Percentiles rank a stretch among this genome's conserved stretches.
phyloP scores from a whole-genome alignment of 1,140 invertebrate species.

The Lordiphosa stackelbergi region DNA sequence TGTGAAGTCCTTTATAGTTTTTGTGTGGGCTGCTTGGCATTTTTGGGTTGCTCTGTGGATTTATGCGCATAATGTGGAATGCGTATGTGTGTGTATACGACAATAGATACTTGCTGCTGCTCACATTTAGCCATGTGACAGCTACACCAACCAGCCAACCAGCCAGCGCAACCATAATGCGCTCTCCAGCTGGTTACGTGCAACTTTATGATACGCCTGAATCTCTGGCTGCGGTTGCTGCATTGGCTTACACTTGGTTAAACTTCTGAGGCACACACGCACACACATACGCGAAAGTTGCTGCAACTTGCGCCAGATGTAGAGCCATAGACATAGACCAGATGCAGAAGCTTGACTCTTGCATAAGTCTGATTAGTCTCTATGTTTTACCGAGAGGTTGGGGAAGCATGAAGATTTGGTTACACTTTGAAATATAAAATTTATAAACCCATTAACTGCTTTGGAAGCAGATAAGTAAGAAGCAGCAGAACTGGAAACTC shows the following conservation, averaged over 20 bases:
- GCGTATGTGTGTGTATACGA: conserved; percentile 26
- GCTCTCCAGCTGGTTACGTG: conserved; percentile 47
- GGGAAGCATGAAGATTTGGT: no score
- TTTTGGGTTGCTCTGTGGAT: conserved; percentile 35
- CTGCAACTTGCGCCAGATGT: conserved; percentile 40
- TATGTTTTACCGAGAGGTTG: neutral
- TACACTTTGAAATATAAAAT: conserved; percentile 1
- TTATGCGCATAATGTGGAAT: conserved; percentile 53
- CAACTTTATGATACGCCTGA: conserved; percentile 49
- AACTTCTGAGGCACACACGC: conserved; percentile 20
- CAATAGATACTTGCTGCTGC: conserved; percentile 30
- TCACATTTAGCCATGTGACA: conserved; percentile 54
- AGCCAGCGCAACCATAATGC: conserved; percentile 10
- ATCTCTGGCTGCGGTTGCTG: conserved; percentile 37
- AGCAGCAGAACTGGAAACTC: no score
- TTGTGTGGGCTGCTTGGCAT: conserved; percentile 21
- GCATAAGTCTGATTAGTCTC: conserved; percentile 42
- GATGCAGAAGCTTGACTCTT: conserved; percentile 23
- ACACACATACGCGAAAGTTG: conserved; percentile 28
- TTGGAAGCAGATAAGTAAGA: no score
- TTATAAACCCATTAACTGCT: no score
- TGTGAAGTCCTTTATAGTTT: conserved; percentile 50
- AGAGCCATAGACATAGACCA: conserved; percentile 19
- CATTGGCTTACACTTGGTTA: conserved; percentile 40
- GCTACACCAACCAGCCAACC: conserved; percentile 5